Percentiles rank a stretch among this genome's conserved stretches.
Conservation (phyloP, 1,140 invertebrate genomes). For the Halesus radiatus region DNA sequence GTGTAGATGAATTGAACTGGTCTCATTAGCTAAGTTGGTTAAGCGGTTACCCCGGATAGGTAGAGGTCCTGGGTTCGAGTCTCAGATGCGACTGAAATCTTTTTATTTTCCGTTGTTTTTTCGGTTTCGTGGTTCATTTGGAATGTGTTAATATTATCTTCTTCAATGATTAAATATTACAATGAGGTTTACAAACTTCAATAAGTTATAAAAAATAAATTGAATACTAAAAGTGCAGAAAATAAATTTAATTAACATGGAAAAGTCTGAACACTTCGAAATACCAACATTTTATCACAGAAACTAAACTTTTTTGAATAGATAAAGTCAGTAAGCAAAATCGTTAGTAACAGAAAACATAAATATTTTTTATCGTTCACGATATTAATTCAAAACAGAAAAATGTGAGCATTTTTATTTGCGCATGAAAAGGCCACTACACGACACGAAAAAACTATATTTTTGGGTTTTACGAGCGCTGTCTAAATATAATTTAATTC, state of each 20-base stretch:
- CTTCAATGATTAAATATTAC: no score
- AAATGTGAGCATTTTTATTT: not conserved
- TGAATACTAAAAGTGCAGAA: not conserved
- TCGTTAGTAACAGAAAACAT: not conserved
- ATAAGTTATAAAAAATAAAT: no score
- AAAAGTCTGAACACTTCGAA: not conserved
- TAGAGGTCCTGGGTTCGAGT: no score
- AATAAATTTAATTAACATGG: not conserved
- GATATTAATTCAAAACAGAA: not conserved
- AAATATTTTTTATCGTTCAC: not conserved
- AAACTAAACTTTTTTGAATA: not conserved
- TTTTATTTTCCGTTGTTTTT: no score
- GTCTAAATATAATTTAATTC: slow-evolving; percentile 1
- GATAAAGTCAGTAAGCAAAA: not conserved
- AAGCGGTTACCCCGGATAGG: no score
- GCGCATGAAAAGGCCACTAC: not conserved
- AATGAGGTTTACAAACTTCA: no score
- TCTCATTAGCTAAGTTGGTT: no score
- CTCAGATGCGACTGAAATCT: no score
- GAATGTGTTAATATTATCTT: no score
- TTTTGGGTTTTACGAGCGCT: not conserved
- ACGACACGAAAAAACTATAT: not conserved
- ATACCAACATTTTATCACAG: not conserved
- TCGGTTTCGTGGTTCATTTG: no score
- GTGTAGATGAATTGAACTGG: no score